Base-by-base conservation (phyloP, 2,113 vertebrate species). In the Canis aureus region DNA sequence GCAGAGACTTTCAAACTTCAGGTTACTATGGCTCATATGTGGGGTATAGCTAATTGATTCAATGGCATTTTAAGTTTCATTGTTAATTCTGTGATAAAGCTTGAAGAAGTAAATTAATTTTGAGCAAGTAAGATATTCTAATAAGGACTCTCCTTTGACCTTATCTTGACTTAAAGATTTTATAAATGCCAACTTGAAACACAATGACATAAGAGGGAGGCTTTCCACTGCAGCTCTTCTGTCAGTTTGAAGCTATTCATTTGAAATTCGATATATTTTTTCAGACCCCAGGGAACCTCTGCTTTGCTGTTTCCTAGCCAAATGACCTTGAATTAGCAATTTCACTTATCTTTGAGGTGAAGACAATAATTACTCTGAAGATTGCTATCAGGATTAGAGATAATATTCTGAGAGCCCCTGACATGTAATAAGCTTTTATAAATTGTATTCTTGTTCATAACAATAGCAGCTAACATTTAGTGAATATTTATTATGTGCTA, bases 131-230 rank as follows among this genome's bases (percentile, higher is more conserved):
- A 51, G 19, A 53, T 93, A 82, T 62, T 93, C 74, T 62, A 66
- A n/a, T 78, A 35, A 88, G 82, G 43, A 69, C 5, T 64, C 20
- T 80, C 15, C 32, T 95, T 93, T 90, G 67, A 79, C 8, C 51
- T 97, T 78, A 73, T 69, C 49, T 85, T 96, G 78, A 84, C 49
- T 60, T 64, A 53, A 80, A 94, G 32, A 16, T 84, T 97, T 92
- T 93, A 85, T n/a, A 89, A 92, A 84, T 60, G 16, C 8, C 62
- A 66, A 60, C 32, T 62, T 91, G 49, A 85, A 93, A 55, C 35
- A 51, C n/a, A 83, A 43, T 38, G 79, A 59, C 5, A 10, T 79
- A 89, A 5, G 11, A 88, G 7, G 29, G 32, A 80, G 35, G 16
- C 5, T 62, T 92, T 87, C 16, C 17, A 35, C 29, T 74, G 22